Conservation (phyloP, 2,797 vertebrate genomes). For the Helostoma temminkii region DNA sequence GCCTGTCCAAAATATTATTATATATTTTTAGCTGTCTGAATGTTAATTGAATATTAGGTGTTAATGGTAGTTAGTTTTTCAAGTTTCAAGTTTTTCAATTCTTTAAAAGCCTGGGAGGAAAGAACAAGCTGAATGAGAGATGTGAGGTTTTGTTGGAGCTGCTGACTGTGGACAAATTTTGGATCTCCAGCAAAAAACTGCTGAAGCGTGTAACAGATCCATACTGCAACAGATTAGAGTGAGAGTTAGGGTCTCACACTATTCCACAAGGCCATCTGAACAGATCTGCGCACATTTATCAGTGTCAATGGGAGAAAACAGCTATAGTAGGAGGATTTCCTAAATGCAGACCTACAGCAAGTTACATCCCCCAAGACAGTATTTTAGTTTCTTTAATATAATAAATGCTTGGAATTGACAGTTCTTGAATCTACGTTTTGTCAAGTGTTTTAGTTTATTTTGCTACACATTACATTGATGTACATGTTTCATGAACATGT, state of each 20-base stretch:
- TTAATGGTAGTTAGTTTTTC: too few species aligned
- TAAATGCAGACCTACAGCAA: slow-evolving; percentile 5
- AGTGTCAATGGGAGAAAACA: slow-evolving; percentile 40
- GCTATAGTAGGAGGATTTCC: slow-evolving; percentile 9
- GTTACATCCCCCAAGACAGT: too few species aligned
- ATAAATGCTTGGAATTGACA: neutral
- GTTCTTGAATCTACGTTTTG: too few species aligned
- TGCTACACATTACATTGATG: too few species aligned
- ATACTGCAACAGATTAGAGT: slow-evolving; percentile 48
- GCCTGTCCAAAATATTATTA: too few species aligned
- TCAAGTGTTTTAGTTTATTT: too few species aligned
- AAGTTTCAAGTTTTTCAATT: too few species aligned
- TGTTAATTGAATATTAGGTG: too few species aligned
- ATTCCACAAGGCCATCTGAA: slow-evolving; percentile 17
- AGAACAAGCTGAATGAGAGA: slow-evolving; percentile 25
- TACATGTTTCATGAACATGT: too few species aligned
- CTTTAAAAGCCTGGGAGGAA: slow-evolving; percentile 6
- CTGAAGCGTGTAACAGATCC: slow-evolving; percentile 47
- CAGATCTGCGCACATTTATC: slow-evolving; percentile 51
- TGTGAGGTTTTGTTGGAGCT: slow-evolving; percentile 25
- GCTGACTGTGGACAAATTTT: slow-evolving; percentile 56
- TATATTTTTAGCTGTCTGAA: too few species aligned
- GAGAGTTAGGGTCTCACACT: slow-evolving; percentile 36
- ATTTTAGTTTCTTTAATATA: neutral
- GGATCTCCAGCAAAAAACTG: slow-evolving; percentile 15